phyloP scores from a whole-genome alignment of 2,797 vertebrate species.

The Dicrostonyx torquatus region DNA sequence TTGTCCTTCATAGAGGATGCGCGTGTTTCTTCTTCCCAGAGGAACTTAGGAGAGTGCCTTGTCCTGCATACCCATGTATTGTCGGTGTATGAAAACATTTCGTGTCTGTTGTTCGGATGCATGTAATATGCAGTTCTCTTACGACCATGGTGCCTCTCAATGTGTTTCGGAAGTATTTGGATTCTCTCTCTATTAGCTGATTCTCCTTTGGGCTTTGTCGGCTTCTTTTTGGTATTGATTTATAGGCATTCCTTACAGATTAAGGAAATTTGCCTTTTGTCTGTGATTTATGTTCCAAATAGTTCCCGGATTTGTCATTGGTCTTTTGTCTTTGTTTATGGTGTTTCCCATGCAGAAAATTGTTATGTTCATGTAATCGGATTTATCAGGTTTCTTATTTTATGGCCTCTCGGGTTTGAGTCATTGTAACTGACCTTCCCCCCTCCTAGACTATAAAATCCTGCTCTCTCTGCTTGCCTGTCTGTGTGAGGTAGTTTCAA shows the following conservation, averaged over 20 bases:
- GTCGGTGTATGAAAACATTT: background rate
- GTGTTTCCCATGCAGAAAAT: slow-evolving; percentile 52
- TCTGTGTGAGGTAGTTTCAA: background rate
- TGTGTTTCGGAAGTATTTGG: slow-evolving; percentile 23
- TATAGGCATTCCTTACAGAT: slow-evolving; percentile 50
- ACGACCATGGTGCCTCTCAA: background rate
- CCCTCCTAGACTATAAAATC: background rate
- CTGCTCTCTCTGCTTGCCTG: background rate
- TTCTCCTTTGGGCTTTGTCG: background rate
- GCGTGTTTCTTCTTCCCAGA: slow-evolving; percentile 26
- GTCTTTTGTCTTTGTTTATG: slow-evolving; percentile 48
- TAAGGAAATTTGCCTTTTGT: slow-evolving; percentile 52
- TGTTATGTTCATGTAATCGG: slow-evolving; percentile 65
- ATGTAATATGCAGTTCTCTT: slow-evolving; percentile 25
- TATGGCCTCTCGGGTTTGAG: slow-evolving; percentile 58
- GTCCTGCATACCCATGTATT: background rate
- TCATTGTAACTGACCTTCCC: slow-evolving; percentile 11
- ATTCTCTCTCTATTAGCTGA: slow-evolving; percentile 11
- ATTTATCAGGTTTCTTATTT: slow-evolving; percentile 57
- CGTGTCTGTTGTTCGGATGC: background rate
- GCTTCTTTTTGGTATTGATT: slow-evolving; percentile 21
- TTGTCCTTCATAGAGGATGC: background rate
- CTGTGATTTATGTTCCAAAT: slow-evolving; percentile 49
- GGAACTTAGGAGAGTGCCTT: background rate
- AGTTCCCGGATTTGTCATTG: slow-evolving; percentile 56